Evolutionary conservation across 2,888 invertebrate genomes (phyloP).

Genomic region (Drymonia ruficornis): DNA sequence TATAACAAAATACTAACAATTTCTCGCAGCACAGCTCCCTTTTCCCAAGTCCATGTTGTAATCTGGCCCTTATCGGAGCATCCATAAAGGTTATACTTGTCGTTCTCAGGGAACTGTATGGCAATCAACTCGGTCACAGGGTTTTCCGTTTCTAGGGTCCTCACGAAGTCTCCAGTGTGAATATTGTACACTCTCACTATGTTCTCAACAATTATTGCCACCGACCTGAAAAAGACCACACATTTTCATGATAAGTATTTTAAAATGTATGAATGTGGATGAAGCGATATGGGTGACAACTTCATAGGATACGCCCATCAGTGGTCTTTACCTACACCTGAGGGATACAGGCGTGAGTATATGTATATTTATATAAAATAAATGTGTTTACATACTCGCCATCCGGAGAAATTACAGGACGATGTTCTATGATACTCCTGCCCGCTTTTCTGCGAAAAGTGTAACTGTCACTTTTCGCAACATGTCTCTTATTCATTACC

Average conservation of each 20-base stretch:
- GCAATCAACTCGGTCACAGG: constrained; percentile 59
- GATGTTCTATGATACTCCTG: constrained; percentile 74
- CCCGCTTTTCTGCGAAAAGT: constrained; percentile 75
- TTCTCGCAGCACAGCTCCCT: constrained; percentile 76
- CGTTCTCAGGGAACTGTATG: constrained; percentile 70
- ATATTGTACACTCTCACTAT: constrained; percentile 74
- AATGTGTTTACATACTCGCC: constrained; percentile 68
- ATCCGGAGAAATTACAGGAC: constrained; percentile 77
- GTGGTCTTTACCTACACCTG: too few relatives aligned
- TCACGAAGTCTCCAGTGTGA: constrained; percentile 71
- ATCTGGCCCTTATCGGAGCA: constrained; percentile 69
- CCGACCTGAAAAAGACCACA: constrained; percentile 56
- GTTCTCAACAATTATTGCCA: constrained; percentile 75
- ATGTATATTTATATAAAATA: neutral
- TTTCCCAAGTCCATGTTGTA: constrained; percentile 79
- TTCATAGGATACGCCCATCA: too few relatives aligned
- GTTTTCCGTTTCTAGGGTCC: constrained; percentile 70
- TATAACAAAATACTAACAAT: neutral
- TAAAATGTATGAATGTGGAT: too few relatives aligned
- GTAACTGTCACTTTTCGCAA: constrained; percentile 49
- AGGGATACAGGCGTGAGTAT: too few relatives aligned
- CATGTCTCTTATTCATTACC: constrained; percentile 44
- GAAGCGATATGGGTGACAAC: too few relatives aligned
- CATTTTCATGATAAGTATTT: too few relatives aligned
- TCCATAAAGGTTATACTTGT: constrained; percentile 72